Evolutionary conservation across 2,888 invertebrate genomes (phyloP), one percentile per base, ranked within the genome.

Genomic region (Cantharis rustica): DNA sequence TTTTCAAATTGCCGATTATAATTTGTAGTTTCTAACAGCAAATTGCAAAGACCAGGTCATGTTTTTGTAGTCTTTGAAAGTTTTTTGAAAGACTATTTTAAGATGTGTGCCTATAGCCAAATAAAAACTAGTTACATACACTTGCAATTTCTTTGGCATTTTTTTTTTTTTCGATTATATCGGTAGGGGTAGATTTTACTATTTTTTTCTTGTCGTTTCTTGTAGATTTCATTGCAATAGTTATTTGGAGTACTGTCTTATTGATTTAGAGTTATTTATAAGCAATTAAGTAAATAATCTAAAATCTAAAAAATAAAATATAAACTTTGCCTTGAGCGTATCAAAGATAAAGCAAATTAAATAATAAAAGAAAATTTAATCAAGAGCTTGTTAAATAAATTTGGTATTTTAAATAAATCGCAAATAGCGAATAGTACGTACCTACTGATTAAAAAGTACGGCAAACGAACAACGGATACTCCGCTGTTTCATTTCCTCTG

Each of bases 401-500:
- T 7, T n/a, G 47, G n/a, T 47, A 47, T 47, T 47, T 47, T n/a
- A 47, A 47, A 47, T 47, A n/a, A 47, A 47, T 47, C 7, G n/a
- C 47, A 47, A 47, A 47, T n/a, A n/a, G 2, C 47, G 1, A 47
- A 47, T n/a, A n/a, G n/a, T n/a, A n/a, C n/a, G n/a, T 47, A 47
- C n/a, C n/a, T 47, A 47, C 47, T 70, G 63, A 70, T 74, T 70
- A 26, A 64, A 69, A 68, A 16, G 75, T 16, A 75, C 71, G 73
- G 75, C 75, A 79, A 73, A 75, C 69, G 75, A 79, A 79, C 77
- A 77, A 66, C 20, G 20, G 64, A 75, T 75, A 71, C 68, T 64
- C 69, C 75, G 78, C 75, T 76, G 75, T 77, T 76, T 71, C 75
- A 80, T 80, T 80, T 78, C 78, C 76, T 61, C 72, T 74, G 66